Base-by-base conservation (phyloP, 1,140 invertebrate genomes). In the Teleopsis dalmanni region DNA sequence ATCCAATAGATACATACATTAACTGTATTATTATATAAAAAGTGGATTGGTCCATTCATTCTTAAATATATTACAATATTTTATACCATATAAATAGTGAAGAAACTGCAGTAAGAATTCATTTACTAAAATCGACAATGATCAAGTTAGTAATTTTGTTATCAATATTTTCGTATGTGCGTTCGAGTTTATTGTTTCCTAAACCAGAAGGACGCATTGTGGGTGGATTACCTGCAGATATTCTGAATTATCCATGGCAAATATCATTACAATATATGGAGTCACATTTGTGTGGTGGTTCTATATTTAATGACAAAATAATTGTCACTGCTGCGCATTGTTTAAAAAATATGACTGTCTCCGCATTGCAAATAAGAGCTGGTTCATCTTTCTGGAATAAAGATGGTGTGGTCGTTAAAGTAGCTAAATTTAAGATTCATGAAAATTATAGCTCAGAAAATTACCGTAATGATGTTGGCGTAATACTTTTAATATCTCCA, bases 241-340 rank as follows among this genome's bases (percentile, higher is more conserved):
- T 45, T 3, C 47, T 14, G 13, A 47, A 36, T 11, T 36, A 50
- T 7, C 60, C 60, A 1, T 62, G 58, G 34, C 58, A 63, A 47
- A 53, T 66, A 0, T 65, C 65, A 3, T 3, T 66, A 22, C 58
- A 26, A 46, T 35, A 29, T 44, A 18, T 18, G n/a, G 58, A 62
- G 22, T 44, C 45, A 5, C 73, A 74, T 46, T 47, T 33, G 19
- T 82, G 81, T 54, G 80, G 80, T 9, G 81, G 76, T 10, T 73
- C 76, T 9, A 72, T 83, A 40, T 75, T 79, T 42, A 70, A 63
- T 0, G 40, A 62, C 10, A 64, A 61, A 1, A 73, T 76, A 23
- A 72, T 80, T 10, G 52, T 81, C 19, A 80, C 78, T 4, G 78
- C 79, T 16, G 79, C 78, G 18, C 78, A 81, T 57, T 81, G 79